These are phyloP conservation scores for Epinephelus coioides DNA, from an alignment of 2,797 vertebrate species.

Conservation along the genomic window DNA sequence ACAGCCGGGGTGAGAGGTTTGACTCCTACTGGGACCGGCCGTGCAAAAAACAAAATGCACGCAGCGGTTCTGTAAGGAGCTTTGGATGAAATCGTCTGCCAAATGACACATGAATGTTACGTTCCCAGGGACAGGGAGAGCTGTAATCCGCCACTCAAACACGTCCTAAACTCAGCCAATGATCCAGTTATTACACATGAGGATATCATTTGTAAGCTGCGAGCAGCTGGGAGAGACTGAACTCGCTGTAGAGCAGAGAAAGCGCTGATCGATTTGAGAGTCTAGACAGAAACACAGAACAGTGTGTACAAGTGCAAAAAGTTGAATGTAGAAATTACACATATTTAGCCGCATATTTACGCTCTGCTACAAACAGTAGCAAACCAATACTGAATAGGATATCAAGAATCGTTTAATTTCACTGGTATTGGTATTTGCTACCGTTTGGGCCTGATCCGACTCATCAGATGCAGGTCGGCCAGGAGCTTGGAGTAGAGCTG, in stretches of 20 bases:
- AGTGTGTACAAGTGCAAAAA: background rate
- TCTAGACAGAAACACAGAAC: constrained; percentile 10
- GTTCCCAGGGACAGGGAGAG: constrained; percentile 38
- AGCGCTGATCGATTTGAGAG: constrained; percentile 16
- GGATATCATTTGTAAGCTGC: constrained; percentile 41
- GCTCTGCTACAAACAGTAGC: too few species aligned
- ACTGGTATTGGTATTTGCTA: too few species aligned
- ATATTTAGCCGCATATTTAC: too few species aligned
- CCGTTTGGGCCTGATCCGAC: too few species aligned
- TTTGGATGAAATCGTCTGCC: constrained; percentile 45
- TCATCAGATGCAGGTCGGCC: too few species aligned
- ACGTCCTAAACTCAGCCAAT: constrained; percentile 60
- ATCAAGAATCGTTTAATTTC: too few species aligned
- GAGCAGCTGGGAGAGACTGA: constrained; percentile 37
- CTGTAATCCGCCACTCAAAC: constrained; percentile 66
- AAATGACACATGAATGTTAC: constrained; percentile 50
- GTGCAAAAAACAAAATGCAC: constrained; percentile 22
- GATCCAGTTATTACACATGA: constrained; percentile 76
- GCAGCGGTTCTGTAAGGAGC: constrained; percentile 18
- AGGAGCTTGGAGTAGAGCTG: too few species aligned
- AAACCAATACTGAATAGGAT: too few species aligned
- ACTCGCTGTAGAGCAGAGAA: constrained; percentile 10
- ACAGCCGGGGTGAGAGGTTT: constrained; percentile 26
- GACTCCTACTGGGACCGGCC: constrained; percentile 34
- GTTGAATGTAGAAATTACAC: background rate